These are phyloP conservation scores for Halictus rubicundus DNA, from an alignment of 1,140 invertebrate genomes.

Conservation along the genomic window DNA sequence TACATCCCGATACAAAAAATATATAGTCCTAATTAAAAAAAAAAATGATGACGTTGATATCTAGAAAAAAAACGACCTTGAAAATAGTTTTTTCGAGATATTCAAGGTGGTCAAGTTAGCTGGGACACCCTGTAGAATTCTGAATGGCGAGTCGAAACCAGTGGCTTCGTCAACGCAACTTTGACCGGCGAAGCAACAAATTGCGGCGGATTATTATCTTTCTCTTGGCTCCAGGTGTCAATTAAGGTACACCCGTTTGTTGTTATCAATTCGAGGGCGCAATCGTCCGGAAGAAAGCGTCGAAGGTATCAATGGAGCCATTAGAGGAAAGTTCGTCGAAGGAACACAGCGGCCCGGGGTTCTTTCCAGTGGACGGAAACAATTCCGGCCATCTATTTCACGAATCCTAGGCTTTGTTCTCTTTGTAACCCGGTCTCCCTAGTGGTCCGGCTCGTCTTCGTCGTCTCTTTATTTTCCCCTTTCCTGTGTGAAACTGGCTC, in stretches of 20 bases:
- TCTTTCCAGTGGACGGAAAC: constrained; percentile 52
- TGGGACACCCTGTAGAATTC: too few species aligned
- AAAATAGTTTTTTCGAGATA: too few species aligned
- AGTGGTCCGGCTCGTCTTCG: neutral
- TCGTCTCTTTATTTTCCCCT: constrained; percentile 28
- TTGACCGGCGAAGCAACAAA: constrained; percentile 21
- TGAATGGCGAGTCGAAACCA: too few species aligned
- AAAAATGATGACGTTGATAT: too few species aligned
- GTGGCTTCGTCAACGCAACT: neutral
- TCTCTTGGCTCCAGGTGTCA: neutral
- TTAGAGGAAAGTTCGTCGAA: constrained; percentile 34
- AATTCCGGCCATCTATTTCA: constrained; percentile 46
- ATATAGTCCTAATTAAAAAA: too few species aligned
- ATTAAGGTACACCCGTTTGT: constrained; percentile 27
- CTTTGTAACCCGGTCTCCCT: too few species aligned
- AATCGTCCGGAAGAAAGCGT: constrained; percentile 21
- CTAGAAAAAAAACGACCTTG: too few species aligned
- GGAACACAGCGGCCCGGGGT: constrained; percentile 27
- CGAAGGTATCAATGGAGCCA: constrained; percentile 53
- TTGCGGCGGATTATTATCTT: neutral
- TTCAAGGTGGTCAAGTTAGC: too few species aligned
- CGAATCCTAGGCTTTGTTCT: neutral
- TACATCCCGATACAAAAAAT: too few species aligned
- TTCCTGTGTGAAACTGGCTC: constrained; percentile 39
- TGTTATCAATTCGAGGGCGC: constrained; percentile 1